Evolutionary conservation across 2,113 vertebrate genomes (phyloP).

Genomic region (Centrocercus urophasianus): DNA sequence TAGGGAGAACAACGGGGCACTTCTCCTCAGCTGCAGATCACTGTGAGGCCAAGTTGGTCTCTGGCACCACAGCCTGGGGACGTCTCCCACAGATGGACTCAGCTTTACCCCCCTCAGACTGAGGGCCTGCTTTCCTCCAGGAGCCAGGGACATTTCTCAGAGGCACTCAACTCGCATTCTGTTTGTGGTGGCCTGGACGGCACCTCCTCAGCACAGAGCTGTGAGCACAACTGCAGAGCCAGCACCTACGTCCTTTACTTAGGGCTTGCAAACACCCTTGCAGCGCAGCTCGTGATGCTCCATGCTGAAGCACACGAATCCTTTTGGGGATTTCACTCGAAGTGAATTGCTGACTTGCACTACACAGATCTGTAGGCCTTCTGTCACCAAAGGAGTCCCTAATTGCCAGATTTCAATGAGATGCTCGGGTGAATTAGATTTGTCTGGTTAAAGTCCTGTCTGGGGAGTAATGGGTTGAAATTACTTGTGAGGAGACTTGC

Average conservation of each 20-base stretch:
- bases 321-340: not conserved
- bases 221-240: fast-evolving
- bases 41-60: not conserved
- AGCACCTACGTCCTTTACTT: not conserved
- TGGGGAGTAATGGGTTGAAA: slow-evolving; percentile 27
- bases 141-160: fast-evolving
- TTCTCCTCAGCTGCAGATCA: not conserved
- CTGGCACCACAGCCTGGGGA: slow-evolving; percentile 12
- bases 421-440: not conserved
- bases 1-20: not conserved
- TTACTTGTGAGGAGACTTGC: not conserved
- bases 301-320: not conserved
- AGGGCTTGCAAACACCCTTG: fast-evolving
- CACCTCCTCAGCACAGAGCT: fast-evolving
- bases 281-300: not conserved
- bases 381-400: slow-evolving; percentile 15
- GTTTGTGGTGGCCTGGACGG: not conserved
- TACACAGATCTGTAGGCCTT: not conserved
- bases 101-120: not conserved
- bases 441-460: not conserved
- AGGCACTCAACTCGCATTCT: fast-evolving
- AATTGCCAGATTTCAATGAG: slow-evolving; percentile 17
- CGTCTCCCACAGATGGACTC: not conserved
- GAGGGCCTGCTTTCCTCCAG: not conserved
- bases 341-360: not conserved